These are phyloP conservation scores for Chymomyza costata DNA, from an alignment of 1,140 invertebrate species.

Conservation along the genomic window DNA sequence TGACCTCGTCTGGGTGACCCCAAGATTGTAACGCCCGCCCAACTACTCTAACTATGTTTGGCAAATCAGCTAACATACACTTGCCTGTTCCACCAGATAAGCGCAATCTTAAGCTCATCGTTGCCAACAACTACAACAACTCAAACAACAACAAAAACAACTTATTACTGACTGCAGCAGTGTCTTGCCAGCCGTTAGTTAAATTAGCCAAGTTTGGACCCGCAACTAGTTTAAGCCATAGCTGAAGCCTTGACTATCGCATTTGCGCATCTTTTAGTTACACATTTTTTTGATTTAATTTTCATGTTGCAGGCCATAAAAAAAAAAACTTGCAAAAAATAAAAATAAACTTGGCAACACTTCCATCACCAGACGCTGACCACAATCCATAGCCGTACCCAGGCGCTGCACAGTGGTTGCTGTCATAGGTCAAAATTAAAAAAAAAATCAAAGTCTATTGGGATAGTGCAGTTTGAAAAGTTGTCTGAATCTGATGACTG, in stretches of 20 bases:
- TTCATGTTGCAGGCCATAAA: conserved; percentile 42
- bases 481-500: too few relatives aligned
- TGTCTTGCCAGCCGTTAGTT: conserved; percentile 48
- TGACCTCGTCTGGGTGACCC: conserved; percentile 66
- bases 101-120: conserved; percentile 26
- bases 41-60: conserved; percentile 54
- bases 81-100: too few relatives aligned
- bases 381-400: too few relatives aligned
- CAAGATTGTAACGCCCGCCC: conserved; percentile 68
- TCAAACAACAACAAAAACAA: neutral
- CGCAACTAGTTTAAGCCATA: conserved; percentile 47
- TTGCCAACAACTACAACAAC: too few relatives aligned
- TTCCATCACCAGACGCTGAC: too few relatives aligned
- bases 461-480: too few relatives aligned
- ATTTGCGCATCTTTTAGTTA: conserved; percentile 58
- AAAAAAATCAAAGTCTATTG: too few relatives aligned
- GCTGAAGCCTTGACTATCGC: conserved; percentile 59
- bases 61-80: conserved; percentile 52
- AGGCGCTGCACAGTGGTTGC: too few relatives aligned
- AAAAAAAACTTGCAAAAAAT: too few relatives aligned
- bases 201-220: conserved; percentile 51
- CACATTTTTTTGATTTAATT: conserved; percentile 71
- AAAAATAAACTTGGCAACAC: conserved; percentile 40
- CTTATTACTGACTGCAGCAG: conserved; percentile 14
- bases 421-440: too few relatives aligned